Conservation (phyloP, 1,140 invertebrate species). For the Drosophila paulistorum region DNA sequence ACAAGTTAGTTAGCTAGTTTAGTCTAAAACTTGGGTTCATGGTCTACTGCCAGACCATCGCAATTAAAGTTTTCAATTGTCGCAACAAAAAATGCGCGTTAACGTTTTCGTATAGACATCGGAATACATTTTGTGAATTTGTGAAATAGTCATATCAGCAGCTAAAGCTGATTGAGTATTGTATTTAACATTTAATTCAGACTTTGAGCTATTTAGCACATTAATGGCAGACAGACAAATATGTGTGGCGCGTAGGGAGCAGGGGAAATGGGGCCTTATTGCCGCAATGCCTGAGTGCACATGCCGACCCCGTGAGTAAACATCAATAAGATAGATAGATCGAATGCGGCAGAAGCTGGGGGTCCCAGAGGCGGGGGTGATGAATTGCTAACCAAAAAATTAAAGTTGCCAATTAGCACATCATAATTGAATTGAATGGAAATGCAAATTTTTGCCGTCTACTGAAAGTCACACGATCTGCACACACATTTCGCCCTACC, state of each 20-base stretch:
- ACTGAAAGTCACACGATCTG: conserved; percentile 28
- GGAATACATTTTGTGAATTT: not conserved
- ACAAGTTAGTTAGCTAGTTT: conserved; percentile 31
- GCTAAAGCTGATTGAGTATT: conserved; percentile 24
- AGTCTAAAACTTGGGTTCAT: conserved; percentile 48
- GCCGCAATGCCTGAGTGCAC: conserved; percentile 48
- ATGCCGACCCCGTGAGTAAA: conserved; percentile 35
- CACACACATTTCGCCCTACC: not conserved
- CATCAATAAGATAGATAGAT: conserved; percentile 30
- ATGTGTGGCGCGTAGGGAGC: not conserved
- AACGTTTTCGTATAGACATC: not conserved
- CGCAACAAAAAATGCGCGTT: conserved; percentile 16
- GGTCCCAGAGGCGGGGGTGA: not conserved
- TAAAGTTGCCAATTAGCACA: conserved; percentile 59
- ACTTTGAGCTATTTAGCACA: conserved; percentile 66
- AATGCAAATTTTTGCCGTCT: conserved; percentile 1
- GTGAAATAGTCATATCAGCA: conserved; percentile 49
- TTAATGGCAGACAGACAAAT: conserved; percentile 31
- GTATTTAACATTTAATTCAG: conserved; percentile 53
- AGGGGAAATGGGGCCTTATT: conserved; percentile 3
- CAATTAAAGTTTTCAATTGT: conserved; percentile 37
- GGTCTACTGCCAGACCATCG: conserved; percentile 34
- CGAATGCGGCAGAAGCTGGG: no score
- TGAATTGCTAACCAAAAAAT: conserved; percentile 42
- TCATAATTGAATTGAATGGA: conserved; percentile 1